These are phyloP conservation scores for Furnarius figulus DNA, from an alignment of 2,113 vertebrate genomes.

Conservation along the genomic window DNA sequence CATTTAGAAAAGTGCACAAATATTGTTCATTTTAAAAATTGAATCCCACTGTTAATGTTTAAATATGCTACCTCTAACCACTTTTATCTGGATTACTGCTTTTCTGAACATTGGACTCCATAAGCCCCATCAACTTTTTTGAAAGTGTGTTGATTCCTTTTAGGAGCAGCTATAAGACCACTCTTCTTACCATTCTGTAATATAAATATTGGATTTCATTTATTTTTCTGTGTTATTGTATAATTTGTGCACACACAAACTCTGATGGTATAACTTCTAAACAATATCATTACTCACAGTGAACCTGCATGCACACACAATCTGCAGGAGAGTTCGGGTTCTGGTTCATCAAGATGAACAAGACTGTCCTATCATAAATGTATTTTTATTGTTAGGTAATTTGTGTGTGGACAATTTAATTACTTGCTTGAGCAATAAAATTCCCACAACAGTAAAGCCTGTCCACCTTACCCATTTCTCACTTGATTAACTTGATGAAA, in stretches of 20 bases:
- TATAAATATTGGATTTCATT: not conserved
- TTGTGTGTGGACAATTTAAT: slow-evolving; percentile 40
- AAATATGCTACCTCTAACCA: not conserved
- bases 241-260: not conserved
- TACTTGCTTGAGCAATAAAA: slow-evolving; percentile 26
- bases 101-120: not conserved
- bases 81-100: not conserved
- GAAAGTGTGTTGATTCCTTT: not conserved
- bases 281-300: not conserved
- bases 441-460: slow-evolving; percentile 4
- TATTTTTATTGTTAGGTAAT: slow-evolving; percentile 24
- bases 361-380: not conserved
- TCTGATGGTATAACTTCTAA: not conserved
- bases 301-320: not conserved
- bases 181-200: not conserved
- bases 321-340: not conserved
- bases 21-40: not conserved
- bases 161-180: not conserved
- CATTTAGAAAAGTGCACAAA: not conserved
- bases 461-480: not conserved
- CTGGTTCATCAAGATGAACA: slow-evolving; percentile 32
- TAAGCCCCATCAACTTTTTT: not conserved
- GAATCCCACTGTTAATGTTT: not conserved
- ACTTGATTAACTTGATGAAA: slow-evolving; percentile 40
- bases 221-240: not conserved